Percentiles rank a stretch among this genome's conserved stretches.
These are phyloP conservation scores for Epizoanthus scotinus DNA, from an alignment of 92 coral and sea anemone genomes.

Conservation along the genomic window DNA sequence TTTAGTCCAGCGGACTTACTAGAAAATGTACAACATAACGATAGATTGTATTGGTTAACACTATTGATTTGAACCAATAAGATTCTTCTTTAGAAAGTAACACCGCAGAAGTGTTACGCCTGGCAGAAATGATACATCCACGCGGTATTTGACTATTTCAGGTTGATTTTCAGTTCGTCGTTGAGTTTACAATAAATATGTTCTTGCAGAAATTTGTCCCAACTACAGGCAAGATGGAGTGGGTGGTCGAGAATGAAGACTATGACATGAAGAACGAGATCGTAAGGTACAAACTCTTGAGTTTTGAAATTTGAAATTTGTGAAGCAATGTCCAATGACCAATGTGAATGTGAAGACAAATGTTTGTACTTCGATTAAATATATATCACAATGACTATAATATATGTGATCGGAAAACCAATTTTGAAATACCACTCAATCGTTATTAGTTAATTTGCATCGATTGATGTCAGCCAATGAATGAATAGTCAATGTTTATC, in stretches of 20 bases:
- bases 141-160: background rate
- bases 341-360: no score
- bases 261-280: constrained; percentile 87
- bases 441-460: no score
- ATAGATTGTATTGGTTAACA: constrained; percentile 1
- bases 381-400: no score
- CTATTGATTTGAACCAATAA: background rate
- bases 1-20: background rate
- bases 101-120: background rate
- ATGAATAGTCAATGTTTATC: no score
- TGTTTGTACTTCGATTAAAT: no score
- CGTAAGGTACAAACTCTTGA: constrained; percentile 59
- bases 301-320: background rate
- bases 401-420: no score
- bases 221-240: constrained; percentile 92
- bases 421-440: no score
- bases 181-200: constrained; percentile 54
- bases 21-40: background rate
- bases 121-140: constrained; percentile 17
- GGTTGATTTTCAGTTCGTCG: background rate
- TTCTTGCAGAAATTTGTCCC: constrained; percentile 84
- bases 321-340: no score
- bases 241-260: constrained; percentile 86
- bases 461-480: no score
- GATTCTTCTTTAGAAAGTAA: background rate